phyloP scores from a whole-genome alignment of 2,113 vertebrate genomes.

The Strix uralensis region DNA sequence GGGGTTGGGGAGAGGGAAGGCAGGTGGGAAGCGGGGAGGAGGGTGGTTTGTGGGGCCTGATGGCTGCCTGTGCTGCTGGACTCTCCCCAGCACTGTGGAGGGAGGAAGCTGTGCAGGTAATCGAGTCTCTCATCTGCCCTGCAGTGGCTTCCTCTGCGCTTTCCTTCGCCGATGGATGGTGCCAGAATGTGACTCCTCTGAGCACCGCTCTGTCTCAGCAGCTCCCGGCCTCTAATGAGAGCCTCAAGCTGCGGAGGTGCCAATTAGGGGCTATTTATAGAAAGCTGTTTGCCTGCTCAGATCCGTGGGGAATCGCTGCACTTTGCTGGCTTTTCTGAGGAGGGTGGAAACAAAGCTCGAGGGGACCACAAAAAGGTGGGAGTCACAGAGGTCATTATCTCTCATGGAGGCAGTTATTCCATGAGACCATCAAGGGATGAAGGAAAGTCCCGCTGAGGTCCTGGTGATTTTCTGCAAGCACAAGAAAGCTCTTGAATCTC shows the following conservation, averaged over 20 bases:
- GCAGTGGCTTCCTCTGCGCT: neutral
- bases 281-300: neutral
- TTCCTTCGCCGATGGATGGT: neutral
- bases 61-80: rapidly evolving
- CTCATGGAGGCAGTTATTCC: neutral
- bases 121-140: neutral
- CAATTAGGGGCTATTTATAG: neutral
- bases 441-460: neutral
- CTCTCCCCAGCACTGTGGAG: neutral
- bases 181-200: neutral
- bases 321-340: rapidly evolving
- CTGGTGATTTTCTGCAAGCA: neutral
- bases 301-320: neutral
- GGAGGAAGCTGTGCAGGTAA: neutral
- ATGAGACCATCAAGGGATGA: neutral
- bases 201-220: neutral
- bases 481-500: neutral
- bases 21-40: neutral
- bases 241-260: neutral
- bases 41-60: rapidly evolving
- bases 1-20: neutral
- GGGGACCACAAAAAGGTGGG: neutral
- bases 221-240: neutral
- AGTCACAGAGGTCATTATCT: rapidly evolving
- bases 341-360: neutral